Conservation (phyloP, 2,113 vertebrate genomes). For the Petrocephalus microphthalmus region DNA sequence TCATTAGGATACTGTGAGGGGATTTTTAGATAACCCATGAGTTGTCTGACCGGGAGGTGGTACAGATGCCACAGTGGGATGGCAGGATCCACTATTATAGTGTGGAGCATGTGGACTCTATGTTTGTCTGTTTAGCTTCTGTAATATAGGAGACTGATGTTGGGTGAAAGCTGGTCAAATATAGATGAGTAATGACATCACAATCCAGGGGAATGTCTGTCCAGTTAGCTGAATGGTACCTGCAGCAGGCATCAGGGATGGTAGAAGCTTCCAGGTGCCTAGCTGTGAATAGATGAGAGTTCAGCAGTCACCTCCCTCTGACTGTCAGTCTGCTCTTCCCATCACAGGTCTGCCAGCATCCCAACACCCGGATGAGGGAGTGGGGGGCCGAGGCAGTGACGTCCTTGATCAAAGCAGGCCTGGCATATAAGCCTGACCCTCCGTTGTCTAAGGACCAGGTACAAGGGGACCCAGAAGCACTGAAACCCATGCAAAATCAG, state of each 20-base stretch:
- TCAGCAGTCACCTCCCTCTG: not conserved
- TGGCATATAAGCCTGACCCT: slow-evolving; percentile 86
- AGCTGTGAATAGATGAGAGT: not conserved
- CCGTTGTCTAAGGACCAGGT: slow-evolving; percentile 90
- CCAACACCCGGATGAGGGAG: slow-evolving; percentile 95
- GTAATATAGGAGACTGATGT: not conserved
- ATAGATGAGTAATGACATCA: not conserved
- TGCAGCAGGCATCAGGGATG: not conserved
- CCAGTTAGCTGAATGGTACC: not conserved
- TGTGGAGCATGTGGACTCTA: not conserved
- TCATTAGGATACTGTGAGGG: not conserved
- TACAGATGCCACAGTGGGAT: not conserved
- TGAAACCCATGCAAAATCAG: not conserved
- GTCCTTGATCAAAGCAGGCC: slow-evolving; percentile 89
- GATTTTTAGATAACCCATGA: not conserved
- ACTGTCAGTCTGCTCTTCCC: not conserved
- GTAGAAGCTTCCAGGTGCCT: not conserved
- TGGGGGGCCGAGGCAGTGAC: slow-evolving; percentile 97
- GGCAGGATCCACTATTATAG: not conserved
- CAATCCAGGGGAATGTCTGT: not conserved
- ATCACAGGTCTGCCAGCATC: slow-evolving; percentile 91
- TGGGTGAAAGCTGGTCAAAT: not conserved
- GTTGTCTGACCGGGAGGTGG: not conserved
- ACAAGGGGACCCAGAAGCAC: not conserved
- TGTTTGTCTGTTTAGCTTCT: not conserved